phyloP scores from a whole-genome alignment of 1,140 invertebrate species.

The Cryptotermes secundus region DNA sequence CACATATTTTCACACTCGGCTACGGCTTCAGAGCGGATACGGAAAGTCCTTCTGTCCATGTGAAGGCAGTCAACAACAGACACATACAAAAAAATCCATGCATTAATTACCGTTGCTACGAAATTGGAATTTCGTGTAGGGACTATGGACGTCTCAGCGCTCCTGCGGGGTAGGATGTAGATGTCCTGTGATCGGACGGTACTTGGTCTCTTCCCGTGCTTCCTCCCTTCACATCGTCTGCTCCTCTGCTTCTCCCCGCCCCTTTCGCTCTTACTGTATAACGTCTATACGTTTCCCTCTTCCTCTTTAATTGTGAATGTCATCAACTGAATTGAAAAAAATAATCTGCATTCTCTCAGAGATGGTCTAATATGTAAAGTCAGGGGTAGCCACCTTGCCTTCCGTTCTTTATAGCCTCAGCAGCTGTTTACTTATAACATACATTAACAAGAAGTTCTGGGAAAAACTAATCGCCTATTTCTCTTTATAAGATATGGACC shows the following conservation, averaged over 20 bases:
- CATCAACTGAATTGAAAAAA: slow-evolving; percentile 34
- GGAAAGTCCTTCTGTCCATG: neutral
- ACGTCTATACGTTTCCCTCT: slow-evolving; percentile 23
- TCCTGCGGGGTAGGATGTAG: neutral
- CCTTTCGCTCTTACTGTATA: neutral
- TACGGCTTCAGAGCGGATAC: neutral
- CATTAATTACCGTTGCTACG: slow-evolving; percentile 32
- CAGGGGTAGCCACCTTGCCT: neutral
- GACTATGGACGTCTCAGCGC: slow-evolving; percentile 26
- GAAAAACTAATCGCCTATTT: too few species aligned
- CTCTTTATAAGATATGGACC: too few species aligned
- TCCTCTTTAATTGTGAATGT: slow-evolving; percentile 33
- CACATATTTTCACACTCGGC: neutral
- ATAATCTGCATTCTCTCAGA: slow-evolving; percentile 8
- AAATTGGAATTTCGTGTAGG: slow-evolving; percentile 34
- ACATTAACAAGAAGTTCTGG: too few species aligned
- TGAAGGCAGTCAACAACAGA: neutral
- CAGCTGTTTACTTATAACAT: too few species aligned
- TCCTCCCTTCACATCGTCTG: neutral
- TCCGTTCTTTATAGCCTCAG: too few species aligned
- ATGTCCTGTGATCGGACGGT: slow-evolving; percentile 12
- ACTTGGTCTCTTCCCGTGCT: neutral
- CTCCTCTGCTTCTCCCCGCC: neutral
- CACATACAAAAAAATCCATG: slow-evolving; percentile 31
- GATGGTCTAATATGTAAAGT: neutral